Base-by-base conservation (phyloP, 2,888 invertebrate genomes). In the Troilus luridus region DNA sequence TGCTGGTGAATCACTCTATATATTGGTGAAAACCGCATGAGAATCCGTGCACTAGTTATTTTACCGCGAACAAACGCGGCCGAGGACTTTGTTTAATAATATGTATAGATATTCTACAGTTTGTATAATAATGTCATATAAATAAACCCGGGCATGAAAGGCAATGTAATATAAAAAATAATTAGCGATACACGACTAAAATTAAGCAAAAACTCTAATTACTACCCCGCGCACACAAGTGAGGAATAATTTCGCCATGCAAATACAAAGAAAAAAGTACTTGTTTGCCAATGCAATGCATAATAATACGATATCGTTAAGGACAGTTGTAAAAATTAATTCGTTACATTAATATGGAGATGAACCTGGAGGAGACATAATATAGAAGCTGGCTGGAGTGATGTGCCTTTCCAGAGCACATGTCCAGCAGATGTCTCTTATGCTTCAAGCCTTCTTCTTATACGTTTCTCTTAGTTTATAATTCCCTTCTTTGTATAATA, bases 361-460 rank as follows among this genome's bases (percentile, higher is more conserved):
- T 67, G 14, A 12, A 24, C 24, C 6, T 67, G 14, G 24, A 67
- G 7, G 12, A 24, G 24, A 24, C 24, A 14, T 14, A 67, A 67
- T 24, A 24, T 14, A 10, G 67, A 17, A 41, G 72, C 72, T 41
- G 72, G 17, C 72, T 77, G 72, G 72, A 77, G 72, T 77, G 72
- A 77, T 77, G 27, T 77, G 27, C 41, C 21, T 77, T 77, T 67
- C 27, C 27, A 41, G 72, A 41, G 21, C 72, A 77, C 72, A 77
- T 77, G 72, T 41, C 72, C 72, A 77, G 72, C 72, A 77, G 72
- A 77, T 77, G 72, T 77, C 17, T 77, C 72, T 77, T 77, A 77
- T 27, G 9, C 72, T 77, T 12, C 27, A 77, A 6, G 9, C 8
- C 27, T 77, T 14, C 19, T 77, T 77, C 19, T 77, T 77, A 77